phyloP scores from a whole-genome alignment of 64 coral and sea anemone genomes.

The Montipora efflorescens region DNA sequence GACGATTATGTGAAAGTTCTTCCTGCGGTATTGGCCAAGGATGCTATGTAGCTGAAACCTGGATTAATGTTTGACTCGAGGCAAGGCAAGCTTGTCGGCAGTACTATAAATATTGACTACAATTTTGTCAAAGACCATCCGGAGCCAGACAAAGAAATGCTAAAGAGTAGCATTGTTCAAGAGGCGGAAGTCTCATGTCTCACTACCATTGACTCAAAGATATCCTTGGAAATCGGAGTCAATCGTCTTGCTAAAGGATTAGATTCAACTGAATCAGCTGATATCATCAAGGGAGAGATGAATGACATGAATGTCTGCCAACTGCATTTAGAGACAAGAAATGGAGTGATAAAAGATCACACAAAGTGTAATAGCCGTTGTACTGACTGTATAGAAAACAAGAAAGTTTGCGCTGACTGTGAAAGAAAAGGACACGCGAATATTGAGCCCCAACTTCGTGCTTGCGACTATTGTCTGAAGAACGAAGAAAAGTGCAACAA shows the following conservation, averaged over 20 bases:
- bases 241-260: conserved; percentile 34
- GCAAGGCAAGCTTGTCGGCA: conserved; percentile 74
- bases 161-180: conserved; percentile 61
- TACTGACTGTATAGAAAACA: conserved; percentile 31
- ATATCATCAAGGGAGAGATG: conserved; percentile 42
- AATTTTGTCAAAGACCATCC: no score
- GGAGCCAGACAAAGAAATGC: conserved; percentile 62
- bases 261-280: conserved; percentile 32
- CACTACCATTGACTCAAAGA: conserved; percentile 44
- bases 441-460: conserved; percentile 47
- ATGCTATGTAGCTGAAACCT: conserved; percentile 76
- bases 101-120: conserved; percentile 26
- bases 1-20: no score
- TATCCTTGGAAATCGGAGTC: conserved; percentile 45
- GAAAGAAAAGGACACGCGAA: conserved; percentile 52
- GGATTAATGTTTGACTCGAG: conserved; percentile 76
- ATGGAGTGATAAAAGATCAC: conserved; percentile 50
- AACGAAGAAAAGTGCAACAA: conserved; percentile 55
- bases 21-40: conserved; percentile 54
- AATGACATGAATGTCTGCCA: conserved; percentile 53
- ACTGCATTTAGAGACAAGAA: conserved; percentile 60
- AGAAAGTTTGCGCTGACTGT: conserved; percentile 49
- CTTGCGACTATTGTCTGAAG: conserved; percentile 57
- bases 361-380: conserved; percentile 58
- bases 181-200: conserved; percentile 64